Evolutionary conservation across 2,113 vertebrate species (phyloP).

Genomic region (Rhea americana): DNA sequence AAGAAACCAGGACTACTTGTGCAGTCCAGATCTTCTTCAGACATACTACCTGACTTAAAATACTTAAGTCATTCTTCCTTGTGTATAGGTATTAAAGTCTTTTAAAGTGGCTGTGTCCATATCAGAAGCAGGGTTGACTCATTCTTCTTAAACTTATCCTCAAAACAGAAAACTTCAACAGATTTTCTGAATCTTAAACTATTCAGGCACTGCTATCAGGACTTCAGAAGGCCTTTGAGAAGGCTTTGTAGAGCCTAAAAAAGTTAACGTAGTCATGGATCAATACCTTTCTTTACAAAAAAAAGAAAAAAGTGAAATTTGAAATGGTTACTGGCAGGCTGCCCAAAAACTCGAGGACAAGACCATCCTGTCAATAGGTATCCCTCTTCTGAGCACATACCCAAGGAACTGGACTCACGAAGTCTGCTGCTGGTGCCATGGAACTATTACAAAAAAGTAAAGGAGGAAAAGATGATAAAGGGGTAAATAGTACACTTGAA

Average conservation of each 20-base stretch:
- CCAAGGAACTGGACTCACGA: background rate
- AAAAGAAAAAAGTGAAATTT: background rate
- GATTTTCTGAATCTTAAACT: background rate
- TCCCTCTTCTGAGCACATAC: background rate
- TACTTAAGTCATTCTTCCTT: background rate
- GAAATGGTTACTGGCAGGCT: background rate
- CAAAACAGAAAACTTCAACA: background rate
- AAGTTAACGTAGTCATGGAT: background rate
- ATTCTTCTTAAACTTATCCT: background rate
- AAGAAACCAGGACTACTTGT: background rate
- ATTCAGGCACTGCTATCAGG: background rate
- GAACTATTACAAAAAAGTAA: background rate
- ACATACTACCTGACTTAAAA: too few relatives aligned
- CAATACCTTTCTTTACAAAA: background rate
- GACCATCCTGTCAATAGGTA: background rate
- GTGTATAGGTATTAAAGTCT: constrained; percentile 41
- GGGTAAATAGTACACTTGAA: background rate
- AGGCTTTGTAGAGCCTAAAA: background rate
- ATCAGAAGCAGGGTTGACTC: background rate
- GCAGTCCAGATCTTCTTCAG: background rate
- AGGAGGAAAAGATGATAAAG: rapidly evolving
- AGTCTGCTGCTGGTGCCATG: background rate
- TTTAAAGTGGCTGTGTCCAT: background rate
- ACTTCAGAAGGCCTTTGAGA: background rate
- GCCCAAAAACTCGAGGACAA: rapidly evolving